A percentile compares a stretch with the other conserved stretches of the same genome.
phyloP scores from a whole-genome alignment of 2,797 vertebrate species.

The Channa striata region DNA sequence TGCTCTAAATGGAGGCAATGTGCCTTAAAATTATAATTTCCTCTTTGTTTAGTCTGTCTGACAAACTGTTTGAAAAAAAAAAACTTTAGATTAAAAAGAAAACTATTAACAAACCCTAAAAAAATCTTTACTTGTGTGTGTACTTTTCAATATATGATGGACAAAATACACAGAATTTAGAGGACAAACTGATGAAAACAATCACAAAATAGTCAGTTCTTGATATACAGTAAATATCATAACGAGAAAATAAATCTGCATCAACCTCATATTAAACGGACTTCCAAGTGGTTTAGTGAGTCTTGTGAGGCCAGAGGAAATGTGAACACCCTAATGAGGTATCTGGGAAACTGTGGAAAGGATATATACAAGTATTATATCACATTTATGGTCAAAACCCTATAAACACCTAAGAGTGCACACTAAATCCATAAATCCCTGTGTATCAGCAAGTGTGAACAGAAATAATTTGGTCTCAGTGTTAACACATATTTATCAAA shows the following conservation, averaged over 20 bases:
- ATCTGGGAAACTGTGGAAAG: constrained; percentile 15
- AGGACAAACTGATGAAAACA: constrained; percentile 1
- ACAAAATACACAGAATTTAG: constrained; percentile 6
- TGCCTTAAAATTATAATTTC: neutral
- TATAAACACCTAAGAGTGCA: constrained; percentile 56
- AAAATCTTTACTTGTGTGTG: neutral
- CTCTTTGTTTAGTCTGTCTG: neutral
- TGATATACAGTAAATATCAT: neutral
- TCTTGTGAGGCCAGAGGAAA: constrained; percentile 1
- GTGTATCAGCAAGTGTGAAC: constrained; percentile 17
- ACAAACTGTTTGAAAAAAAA: constrained; percentile 17
- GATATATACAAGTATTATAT: constrained; percentile 42
- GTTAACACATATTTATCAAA: constrained; percentile 51
- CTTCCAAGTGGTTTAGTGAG: constrained; percentile 1
- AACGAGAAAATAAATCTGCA: neutral
- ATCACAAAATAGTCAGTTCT: constrained; percentile 2
- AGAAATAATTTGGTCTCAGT: constrained; percentile 27
- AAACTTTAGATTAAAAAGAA: constrained; percentile 1
- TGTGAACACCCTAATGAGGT: constrained; percentile 24
- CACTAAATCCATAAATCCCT: constrained; percentile 46
- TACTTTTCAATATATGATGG: constrained; percentile 1
- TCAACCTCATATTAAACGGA: neutral
- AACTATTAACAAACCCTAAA: neutral
- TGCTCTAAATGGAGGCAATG: constrained; percentile 9
- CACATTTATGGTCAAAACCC: constrained; percentile 42